Conservation (phyloP, 2,888 invertebrate species). For the Acanthoscelides obtectus region DNA sequence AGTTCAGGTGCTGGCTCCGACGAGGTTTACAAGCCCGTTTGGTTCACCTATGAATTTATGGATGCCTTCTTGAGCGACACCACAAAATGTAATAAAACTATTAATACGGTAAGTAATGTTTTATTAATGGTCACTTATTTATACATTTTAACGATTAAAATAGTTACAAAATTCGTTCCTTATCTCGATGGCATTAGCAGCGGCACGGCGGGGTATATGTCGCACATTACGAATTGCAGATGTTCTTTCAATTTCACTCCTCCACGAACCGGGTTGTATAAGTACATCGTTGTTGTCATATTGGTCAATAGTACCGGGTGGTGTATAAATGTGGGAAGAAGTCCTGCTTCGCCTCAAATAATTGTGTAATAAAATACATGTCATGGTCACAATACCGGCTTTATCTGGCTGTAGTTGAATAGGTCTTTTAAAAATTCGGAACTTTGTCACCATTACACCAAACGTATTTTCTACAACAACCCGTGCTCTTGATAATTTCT, state of each 20-base stretch:
- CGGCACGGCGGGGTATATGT: too few relatives aligned
- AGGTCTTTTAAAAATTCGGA: neutral
- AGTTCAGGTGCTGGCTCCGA: neutral
- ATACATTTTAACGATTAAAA: too few relatives aligned
- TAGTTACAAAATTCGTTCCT: too few relatives aligned
- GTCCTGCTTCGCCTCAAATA: neutral
- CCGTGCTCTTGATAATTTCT: neutral
- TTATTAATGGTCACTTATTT: too few relatives aligned
- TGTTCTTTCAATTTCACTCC: too few relatives aligned
- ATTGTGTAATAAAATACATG: too few relatives aligned
- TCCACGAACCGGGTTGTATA: too few relatives aligned
- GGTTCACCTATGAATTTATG: neutral
- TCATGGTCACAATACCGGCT: too few relatives aligned
- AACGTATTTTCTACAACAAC: constrained; percentile 1
- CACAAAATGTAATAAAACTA: neutral
- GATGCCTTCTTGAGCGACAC: neutral
- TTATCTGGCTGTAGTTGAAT: neutral
- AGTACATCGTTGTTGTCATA: too few relatives aligned
- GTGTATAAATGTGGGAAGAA: neutral
- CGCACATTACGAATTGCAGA: too few relatives aligned
- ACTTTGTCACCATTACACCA: neutral
- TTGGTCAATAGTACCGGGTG: neutral
- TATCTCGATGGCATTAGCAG: too few relatives aligned
- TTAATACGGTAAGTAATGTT: neutral
- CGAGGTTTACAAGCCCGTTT: neutral